Conservation (phyloP, 2,113 vertebrate genomes). For the Lophotis ruficrista region DNA sequence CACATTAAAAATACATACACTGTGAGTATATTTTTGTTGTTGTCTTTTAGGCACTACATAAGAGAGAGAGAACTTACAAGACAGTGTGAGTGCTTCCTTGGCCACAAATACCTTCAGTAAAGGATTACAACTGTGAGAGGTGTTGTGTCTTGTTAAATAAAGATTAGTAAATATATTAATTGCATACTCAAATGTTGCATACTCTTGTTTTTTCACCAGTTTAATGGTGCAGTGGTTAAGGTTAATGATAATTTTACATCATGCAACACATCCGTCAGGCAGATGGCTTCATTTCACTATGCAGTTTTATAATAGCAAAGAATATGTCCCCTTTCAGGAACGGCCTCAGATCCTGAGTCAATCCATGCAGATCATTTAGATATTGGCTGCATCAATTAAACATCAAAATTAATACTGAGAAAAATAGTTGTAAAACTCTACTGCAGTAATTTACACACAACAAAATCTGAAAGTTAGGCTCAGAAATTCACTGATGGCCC, state of each 20-base stretch:
- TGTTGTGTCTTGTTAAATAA: background rate
- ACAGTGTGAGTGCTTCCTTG: background rate
- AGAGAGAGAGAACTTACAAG: background rate
- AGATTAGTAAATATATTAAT: background rate
- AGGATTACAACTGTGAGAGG: background rate
- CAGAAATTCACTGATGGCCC: background rate
- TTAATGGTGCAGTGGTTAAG: constrained; percentile 7
- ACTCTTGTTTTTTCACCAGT: background rate
- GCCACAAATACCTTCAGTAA: background rate
- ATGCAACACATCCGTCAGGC: background rate
- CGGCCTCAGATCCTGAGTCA: background rate
- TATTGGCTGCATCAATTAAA: background rate
- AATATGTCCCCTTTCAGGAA: background rate
- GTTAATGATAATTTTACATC: constrained; percentile 18
- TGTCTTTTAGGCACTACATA: background rate
- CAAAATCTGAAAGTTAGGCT: background rate
- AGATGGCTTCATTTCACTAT: constrained; percentile 13
- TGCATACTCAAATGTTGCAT: background rate
- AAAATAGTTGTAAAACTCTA: background rate
- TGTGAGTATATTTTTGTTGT: background rate
- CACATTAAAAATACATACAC: background rate
- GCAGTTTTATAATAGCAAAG: background rate
- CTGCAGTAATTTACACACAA: background rate
- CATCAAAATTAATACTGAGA: background rate
- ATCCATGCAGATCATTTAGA: background rate